phyloP scores from a whole-genome alignment of 2,888 invertebrate species.

The Trichacis sp. region DNA sequence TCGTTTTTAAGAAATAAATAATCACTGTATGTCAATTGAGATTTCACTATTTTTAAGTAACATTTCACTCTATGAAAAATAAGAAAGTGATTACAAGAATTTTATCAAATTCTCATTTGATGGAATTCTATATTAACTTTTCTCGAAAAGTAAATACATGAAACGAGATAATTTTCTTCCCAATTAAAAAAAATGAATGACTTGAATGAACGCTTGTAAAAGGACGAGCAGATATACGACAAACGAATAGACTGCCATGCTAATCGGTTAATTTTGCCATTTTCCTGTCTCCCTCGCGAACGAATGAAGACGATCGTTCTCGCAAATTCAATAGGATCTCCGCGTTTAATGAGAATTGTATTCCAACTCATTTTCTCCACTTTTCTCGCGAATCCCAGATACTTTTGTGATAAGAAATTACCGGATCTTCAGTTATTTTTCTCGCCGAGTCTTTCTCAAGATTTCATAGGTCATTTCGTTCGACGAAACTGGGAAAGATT shows the following conservation, averaged over 20 bases:
- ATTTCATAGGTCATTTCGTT: background rate
- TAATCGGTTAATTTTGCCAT: conserved; percentile 14
- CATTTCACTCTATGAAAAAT: too few species aligned
- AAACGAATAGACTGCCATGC: conserved; percentile 11
- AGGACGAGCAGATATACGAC: conserved; percentile 2
- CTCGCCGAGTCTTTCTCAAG: background rate
- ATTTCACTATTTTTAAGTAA: too few species aligned
- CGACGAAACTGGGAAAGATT: background rate
- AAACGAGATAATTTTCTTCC: too few species aligned
- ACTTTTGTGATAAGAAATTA: background rate
- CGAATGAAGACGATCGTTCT: conserved; percentile 8
- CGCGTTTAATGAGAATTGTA: conserved; percentile 6
- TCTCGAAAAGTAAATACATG: too few species aligned
- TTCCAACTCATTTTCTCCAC: background rate
- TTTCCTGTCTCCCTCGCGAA: conserved; percentile 8
- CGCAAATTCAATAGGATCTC: background rate
- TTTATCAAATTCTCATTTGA: too few species aligned
- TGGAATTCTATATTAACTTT: too few species aligned
- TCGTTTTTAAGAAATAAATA: too few species aligned
- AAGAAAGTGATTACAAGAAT: too few species aligned
- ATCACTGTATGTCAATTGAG: too few species aligned
- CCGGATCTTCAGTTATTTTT: background rate
- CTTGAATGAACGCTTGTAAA: background rate
- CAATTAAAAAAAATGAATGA: background rate
- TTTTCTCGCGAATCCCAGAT: background rate